Base-by-base conservation (phyloP, 2,888 invertebrate genomes). In the Corbicula japonica region DNA sequence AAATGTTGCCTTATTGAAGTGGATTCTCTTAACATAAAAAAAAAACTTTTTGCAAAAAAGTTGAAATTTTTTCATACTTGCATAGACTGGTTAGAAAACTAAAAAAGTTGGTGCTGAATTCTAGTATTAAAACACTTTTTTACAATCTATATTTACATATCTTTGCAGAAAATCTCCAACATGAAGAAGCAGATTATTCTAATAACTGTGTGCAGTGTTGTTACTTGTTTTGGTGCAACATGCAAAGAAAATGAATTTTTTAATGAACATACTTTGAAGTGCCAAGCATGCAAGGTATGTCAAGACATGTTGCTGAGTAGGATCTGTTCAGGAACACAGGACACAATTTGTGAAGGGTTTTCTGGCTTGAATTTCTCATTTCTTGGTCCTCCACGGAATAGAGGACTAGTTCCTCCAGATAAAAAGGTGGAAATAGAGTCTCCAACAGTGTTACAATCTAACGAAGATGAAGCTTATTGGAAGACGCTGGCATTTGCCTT, bases 401-500 rank as follows among this genome's bases (percentile, higher is more conserved):
- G 12, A 34, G 21, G 12, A 41, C 32, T 23, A 34, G 30, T n/a
- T n/a, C n/a, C n/a, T n/a, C n/a, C n/a, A n/a, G n/a, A n/a, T n/a
- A n/a, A 63, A 18, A 41, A n/a, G 12, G 46, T 34, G 28, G 23
- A 46, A 28, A 23, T 35, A 46, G 61, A 63, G 54, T 28, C 74
- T 15, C 81, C 81, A 32, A 70, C 71, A 41, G 63, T 72, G 50
- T 48, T 83, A 12, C 62, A 69, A 6, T 62, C 86, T 12, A 85
- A 86, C 35, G 87, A 86, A 10, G 88, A 88, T 41, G 77, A 85
- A 46, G 65, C 82, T 32, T 85, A 89, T 44, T 91, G 91, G 91
- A 84, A 85, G 54, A 85, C 83, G 26, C 73, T 91, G 32, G 88
- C 91, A 0, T 88, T 88, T 80, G 87, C 88, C 18, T 76, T 91